A percentile compares a stretch with the other conserved stretches of the same genome.
Conservation (phyloP, 2,797 vertebrate species). For the Melopsittacus undulatus region DNA sequence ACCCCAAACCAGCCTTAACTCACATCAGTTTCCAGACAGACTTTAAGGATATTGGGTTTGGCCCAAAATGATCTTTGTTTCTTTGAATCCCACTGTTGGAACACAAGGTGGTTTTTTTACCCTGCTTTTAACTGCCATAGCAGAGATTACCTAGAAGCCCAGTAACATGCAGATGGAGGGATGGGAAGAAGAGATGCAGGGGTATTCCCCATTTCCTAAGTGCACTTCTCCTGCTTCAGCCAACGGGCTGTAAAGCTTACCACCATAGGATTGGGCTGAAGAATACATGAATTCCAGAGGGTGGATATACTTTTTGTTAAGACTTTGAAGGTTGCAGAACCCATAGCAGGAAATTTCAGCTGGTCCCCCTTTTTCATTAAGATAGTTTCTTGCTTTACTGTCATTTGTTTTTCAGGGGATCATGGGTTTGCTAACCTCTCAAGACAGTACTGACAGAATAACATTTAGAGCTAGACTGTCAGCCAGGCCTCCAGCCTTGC, state of each 20-base stretch:
- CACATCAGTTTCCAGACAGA: not conserved
- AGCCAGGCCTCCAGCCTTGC: not conserved
- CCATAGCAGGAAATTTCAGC: not conserved
- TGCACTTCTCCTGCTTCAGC: not conserved
- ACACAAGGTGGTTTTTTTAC: rapidly evolving
- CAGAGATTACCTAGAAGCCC: not conserved
- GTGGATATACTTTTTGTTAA: not conserved
- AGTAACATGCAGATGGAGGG: not conserved
- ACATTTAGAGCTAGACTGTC: not conserved
- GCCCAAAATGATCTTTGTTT: not conserved
- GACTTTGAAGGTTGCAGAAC: not conserved
- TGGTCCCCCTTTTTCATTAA: not conserved
- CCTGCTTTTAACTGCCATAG: not conserved
- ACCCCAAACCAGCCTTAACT: not conserved
- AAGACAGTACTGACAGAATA: not conserved
- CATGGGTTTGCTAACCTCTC: not conserved
- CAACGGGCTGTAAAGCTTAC: not conserved
- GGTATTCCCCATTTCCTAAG: not conserved
- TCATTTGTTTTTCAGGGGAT: not conserved
- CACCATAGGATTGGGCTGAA: not conserved
- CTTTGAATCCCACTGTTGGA: not conserved
- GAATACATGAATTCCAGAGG: not conserved
- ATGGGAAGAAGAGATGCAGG: not conserved
- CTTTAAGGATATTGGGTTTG: not conserved
- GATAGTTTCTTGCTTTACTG: not conserved